These are phyloP conservation scores for Philonicus albiceps DNA, from an alignment of 2,888 invertebrate species.

Conservation along the genomic window DNA sequence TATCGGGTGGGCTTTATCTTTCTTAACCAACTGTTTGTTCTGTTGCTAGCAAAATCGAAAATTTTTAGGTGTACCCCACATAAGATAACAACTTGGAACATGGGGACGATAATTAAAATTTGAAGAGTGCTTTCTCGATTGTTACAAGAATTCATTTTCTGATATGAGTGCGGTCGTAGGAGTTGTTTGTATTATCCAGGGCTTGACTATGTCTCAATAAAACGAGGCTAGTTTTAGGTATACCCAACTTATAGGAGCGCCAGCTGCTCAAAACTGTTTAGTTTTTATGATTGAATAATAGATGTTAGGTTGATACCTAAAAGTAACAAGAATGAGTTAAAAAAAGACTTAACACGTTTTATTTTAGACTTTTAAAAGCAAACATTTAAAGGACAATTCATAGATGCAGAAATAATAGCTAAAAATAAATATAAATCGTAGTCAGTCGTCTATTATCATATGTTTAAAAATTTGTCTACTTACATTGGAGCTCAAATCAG, in stretches of 20 bases:
- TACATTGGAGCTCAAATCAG: too few species aligned
- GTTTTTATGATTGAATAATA: too few species aligned
- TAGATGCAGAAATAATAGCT: too few species aligned
- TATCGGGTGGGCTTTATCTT: neutral
- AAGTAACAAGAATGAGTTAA: too few species aligned
- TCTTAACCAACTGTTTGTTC: neutral
- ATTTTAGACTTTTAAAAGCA: too few species aligned
- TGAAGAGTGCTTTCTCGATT: neutral
- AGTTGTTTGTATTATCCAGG: neutral
- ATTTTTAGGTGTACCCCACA: neutral
- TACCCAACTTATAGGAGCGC: neutral
- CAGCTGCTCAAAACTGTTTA: neutral
- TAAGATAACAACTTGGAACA: neutral
- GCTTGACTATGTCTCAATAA: neutral
- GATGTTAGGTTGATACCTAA: too few species aligned
- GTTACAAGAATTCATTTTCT: neutral
- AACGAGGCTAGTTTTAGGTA: neutral
- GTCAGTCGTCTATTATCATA: too few species aligned
- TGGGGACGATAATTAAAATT: neutral
- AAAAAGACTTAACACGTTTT: too few species aligned
- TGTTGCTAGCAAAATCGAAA: neutral
- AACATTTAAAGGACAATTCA: too few species aligned
- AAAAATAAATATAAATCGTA: too few species aligned
- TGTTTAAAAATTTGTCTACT: too few species aligned
- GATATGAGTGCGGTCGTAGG: neutral